Evolutionary conservation across 2,797 vertebrate genomes (phyloP), one percentile per base, ranked within the genome.

Genomic region (Syndactyla subalaris): DNA sequence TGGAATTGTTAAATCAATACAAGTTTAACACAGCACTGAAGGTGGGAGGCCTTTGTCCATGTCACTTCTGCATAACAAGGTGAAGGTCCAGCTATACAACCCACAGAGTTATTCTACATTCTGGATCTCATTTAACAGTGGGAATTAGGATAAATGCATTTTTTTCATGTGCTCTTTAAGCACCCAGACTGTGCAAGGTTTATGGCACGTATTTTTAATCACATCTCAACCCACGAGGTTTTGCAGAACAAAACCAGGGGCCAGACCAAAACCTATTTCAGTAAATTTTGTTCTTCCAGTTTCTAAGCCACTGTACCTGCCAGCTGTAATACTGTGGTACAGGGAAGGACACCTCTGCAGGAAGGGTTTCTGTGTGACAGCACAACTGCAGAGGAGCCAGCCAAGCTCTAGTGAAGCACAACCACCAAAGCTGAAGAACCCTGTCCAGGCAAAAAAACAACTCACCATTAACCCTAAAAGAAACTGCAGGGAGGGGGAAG

Each of bases 1-100:
- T 57, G 62, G 73, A 73, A 93, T 5, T 65, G 89, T 54, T 70
- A 70, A 92, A 89, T 79, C 92, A 82, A 93, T 82, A 94, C 65
- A 38, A 32, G 61, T 66, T 62, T 8, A 80, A 65, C 66, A 58
- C 55, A 57, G 14, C 39, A 9, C 2, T 3, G 82, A 38, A 76
- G 77, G 77, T 19, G 27, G 55, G 41, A 92, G 75, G 70, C 38
- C 94, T 95, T 65, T 79, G 67, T 89, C 93, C 43, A 1, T 24
- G 77, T 49, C 89, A 39, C 62, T 80, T 54, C 67, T 38, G 15
- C 51, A 3, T 23, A 77, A 58, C 71, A 67, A 89, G 95, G 93
- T 74, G 59, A 78, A 96, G 96, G 95, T 83, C 79, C 87, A 81
- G n/a, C 12, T 19, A 59, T 20, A 68, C 52, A 88, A 23, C 66